phyloP scores from a whole-genome alignment of 1,140 invertebrate species.

The Temnothorax curvispinosus region DNA sequence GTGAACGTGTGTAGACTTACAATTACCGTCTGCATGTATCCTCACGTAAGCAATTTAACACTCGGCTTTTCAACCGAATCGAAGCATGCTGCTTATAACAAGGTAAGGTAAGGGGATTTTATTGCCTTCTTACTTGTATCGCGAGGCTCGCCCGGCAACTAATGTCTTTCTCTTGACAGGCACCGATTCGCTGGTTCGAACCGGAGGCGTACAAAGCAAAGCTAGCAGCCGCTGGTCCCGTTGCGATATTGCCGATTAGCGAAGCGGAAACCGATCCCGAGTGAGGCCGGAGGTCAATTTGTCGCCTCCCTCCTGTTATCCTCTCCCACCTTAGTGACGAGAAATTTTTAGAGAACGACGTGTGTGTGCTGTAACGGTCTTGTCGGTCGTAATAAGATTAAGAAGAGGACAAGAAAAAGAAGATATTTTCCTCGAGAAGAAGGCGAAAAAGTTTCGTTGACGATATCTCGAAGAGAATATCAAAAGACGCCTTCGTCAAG shows the following conservation, averaged over 20 bases:
- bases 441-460: not conserved
- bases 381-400: not conserved
- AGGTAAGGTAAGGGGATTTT: slow-evolving; percentile 72
- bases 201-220: slow-evolving; percentile 84
- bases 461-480: not conserved
- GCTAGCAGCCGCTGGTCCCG: slow-evolving; percentile 82
- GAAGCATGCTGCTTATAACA: slow-evolving; percentile 79
- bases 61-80: slow-evolving; percentile 64
- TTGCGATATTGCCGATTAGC: slow-evolving; percentile 80
- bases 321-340: slow-evolving; percentile 32
- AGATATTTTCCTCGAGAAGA: not conserved
- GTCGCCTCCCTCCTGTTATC: not conserved
- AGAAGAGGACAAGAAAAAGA: not conserved
- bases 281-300: slow-evolving; percentile 62
- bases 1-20: not conserved
- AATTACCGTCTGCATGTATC: slow-evolving; percentile 51
- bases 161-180: slow-evolving; percentile 75
- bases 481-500: not conserved
- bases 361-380: not conserved
- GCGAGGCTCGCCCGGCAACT: not conserved
- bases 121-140: not conserved
- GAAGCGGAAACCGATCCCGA: slow-evolving; percentile 82
- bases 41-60: slow-evolving; percentile 52
- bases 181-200: slow-evolving; percentile 86
- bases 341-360: slow-evolving; percentile 32